Conservation (phyloP, 2,797 vertebrate genomes). For the Babyrousa celebensis region DNA sequence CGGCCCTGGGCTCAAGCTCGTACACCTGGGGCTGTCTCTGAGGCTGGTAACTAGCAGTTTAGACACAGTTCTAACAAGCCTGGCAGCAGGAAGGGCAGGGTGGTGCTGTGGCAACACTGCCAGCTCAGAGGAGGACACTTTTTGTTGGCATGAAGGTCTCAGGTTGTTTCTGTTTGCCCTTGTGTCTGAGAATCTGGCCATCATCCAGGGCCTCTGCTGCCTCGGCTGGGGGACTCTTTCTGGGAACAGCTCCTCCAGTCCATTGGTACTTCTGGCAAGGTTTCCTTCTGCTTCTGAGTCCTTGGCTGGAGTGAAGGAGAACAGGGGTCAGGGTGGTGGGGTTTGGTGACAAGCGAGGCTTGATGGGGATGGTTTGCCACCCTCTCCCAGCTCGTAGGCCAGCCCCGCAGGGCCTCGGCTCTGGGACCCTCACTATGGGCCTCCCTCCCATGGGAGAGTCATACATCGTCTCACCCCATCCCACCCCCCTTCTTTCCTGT, state of each 20-base stretch:
- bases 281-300: background rate
- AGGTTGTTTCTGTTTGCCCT: background rate
- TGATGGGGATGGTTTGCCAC: background rate
- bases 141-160: background rate
- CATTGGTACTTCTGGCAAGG: background rate
- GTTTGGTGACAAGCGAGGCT: background rate
- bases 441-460: background rate
- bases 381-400: background rate
- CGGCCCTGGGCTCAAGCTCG: fast-evolving
- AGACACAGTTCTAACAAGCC: fast-evolving
- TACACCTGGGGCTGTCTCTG: fast-evolving
- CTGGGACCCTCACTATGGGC: background rate
- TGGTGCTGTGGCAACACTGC: fast-evolving
- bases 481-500: fast-evolving
- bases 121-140: background rate
- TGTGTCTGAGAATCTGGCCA: background rate
- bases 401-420: background rate
- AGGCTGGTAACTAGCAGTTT: background rate
- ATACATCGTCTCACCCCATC: background rate
- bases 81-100: too few relatives aligned
- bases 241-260: background rate
- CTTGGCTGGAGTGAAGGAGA: background rate
- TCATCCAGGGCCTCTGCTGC: background rate
- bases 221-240: background rate
- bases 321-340: background rate